phyloP scores from a whole-genome alignment of 1,140 invertebrate genomes.

The Caenorhabditis tropicalis region DNA sequence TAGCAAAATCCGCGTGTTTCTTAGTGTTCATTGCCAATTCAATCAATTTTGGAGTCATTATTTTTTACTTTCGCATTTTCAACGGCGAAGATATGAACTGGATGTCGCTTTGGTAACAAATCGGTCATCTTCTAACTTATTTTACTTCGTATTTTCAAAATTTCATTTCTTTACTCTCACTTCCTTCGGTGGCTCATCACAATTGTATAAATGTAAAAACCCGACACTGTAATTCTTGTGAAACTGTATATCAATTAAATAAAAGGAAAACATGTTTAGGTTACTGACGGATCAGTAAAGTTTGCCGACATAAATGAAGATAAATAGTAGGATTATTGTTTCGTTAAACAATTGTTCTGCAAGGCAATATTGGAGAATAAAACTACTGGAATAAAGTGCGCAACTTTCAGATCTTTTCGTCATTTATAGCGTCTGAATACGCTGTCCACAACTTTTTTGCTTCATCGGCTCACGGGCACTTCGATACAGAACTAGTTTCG shows the following conservation, averaged over 20 bases:
- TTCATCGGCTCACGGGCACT: too few species aligned
- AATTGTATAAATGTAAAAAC: constrained; percentile 31
- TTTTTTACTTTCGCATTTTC: constrained; percentile 58
- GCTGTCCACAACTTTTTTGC: too few species aligned
- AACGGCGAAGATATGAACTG: constrained; percentile 74
- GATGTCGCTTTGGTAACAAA: constrained; percentile 58
- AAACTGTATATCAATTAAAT: constrained; percentile 3
- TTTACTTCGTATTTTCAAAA: not conserved
- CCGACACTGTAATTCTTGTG: too few species aligned
- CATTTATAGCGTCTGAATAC: too few species aligned
- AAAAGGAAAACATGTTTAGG: not conserved
- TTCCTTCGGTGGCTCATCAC: not conserved
- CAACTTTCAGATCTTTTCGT: too few species aligned
- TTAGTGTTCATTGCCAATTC: constrained; percentile 56
- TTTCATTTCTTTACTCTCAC: not conserved
- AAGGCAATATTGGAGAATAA: too few species aligned
- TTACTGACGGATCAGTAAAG: too few species aligned
- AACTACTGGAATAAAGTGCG: too few species aligned
- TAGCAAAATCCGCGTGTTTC: constrained; percentile 47
- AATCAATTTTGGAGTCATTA: constrained; percentile 51
- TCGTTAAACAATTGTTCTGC: too few species aligned
- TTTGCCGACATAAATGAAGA: too few species aligned
- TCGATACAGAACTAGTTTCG: too few species aligned
- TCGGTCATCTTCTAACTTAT: constrained; percentile 6
- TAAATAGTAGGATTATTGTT: too few species aligned